phyloP scores from a whole-genome alignment of 2,113 vertebrate species.

The Nannobrachium achirus region DNA sequence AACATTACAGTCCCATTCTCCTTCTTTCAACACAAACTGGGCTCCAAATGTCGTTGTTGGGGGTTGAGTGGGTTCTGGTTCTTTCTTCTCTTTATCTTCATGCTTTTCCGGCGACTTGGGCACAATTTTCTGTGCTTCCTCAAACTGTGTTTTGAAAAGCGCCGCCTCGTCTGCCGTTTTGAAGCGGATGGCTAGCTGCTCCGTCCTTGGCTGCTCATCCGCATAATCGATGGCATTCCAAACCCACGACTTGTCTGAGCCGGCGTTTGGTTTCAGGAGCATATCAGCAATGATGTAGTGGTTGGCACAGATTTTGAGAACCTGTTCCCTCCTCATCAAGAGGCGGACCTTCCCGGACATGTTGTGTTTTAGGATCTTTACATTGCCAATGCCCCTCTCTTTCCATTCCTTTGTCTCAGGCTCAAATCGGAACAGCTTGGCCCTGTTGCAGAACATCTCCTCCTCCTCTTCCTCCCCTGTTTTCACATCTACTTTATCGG shows the following conservation, averaged over 20 bases:
- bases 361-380: slow-evolving; percentile 95
- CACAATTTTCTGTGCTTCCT: slow-evolving; percentile 86
- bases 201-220: slow-evolving; percentile 90
- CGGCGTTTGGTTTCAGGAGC: slow-evolving; percentile 89
- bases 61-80: slow-evolving; percentile 24
- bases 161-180: slow-evolving; percentile 94
- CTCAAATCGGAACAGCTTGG: slow-evolving; percentile 95
- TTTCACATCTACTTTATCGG: slow-evolving; percentile 97
- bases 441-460: slow-evolving; percentile 94
- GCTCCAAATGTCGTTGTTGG: slow-evolving; percentile 65
- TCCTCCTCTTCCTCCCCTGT: slow-evolving; percentile 98
- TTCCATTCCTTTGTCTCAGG: slow-evolving; percentile 95
- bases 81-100: slow-evolving; percentile 39
- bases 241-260: slow-evolving; percentile 95
- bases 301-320: slow-evolving; percentile 98
- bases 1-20: slow-evolving; percentile 84
- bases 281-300: slow-evolving; percentile 95
- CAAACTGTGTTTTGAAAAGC: slow-evolving; percentile 94
- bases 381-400: slow-evolving; percentile 92
- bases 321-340: slow-evolving; percentile 96
- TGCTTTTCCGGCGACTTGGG: slow-evolving; percentile 52
- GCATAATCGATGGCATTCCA: slow-evolving; percentile 98
- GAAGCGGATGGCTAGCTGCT: slow-evolving; percentile 95
- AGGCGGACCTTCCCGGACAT: slow-evolving; percentile 92
- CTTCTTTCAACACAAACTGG: slow-evolving; percentile 83